Conservation (phyloP, 2,113 vertebrate species). For the Crypturellus undulatus region DNA sequence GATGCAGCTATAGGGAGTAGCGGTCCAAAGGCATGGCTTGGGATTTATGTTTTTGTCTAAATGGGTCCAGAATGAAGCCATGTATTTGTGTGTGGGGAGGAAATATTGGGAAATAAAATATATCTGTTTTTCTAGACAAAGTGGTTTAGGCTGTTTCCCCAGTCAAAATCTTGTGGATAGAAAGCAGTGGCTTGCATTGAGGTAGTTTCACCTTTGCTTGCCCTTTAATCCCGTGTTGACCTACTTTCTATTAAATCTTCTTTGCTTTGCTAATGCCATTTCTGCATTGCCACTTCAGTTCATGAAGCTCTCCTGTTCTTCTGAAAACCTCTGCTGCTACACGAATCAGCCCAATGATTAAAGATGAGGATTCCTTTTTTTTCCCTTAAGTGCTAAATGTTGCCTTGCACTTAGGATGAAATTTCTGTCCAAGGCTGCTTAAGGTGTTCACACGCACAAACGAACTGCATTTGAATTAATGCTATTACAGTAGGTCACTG, state of each 20-base stretch:
- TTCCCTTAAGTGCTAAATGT: conserved; percentile 17
- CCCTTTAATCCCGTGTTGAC: neutral
- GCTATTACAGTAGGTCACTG: conserved; percentile 13
- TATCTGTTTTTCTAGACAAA: neutral
- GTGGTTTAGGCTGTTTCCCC: neutral
- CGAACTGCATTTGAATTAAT: conserved; percentile 44
- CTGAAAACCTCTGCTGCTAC: neutral
- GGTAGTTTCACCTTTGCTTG: conserved; percentile 8
- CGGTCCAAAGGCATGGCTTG: neutral
- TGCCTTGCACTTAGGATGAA: conserved; percentile 57
- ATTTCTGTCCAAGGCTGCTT: conserved; percentile 52
- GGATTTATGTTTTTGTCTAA: neutral
- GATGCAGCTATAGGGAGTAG: neutral
- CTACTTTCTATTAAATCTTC: conserved; percentile 10
- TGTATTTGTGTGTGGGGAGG: accelerated
- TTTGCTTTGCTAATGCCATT: neutral
- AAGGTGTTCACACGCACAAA: conserved; percentile 8
- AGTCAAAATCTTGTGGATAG: neutral
- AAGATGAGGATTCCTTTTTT: neutral
- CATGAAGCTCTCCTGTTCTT: neutral
- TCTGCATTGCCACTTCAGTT: neutral
- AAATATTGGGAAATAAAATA: neutral
- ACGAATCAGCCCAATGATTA: neutral
- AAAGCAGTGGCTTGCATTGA: neutral
- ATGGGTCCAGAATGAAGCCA: neutral